Base-by-base conservation (phyloP, 2,888 invertebrate genomes). In the Charanyca ferruginea region DNA sequence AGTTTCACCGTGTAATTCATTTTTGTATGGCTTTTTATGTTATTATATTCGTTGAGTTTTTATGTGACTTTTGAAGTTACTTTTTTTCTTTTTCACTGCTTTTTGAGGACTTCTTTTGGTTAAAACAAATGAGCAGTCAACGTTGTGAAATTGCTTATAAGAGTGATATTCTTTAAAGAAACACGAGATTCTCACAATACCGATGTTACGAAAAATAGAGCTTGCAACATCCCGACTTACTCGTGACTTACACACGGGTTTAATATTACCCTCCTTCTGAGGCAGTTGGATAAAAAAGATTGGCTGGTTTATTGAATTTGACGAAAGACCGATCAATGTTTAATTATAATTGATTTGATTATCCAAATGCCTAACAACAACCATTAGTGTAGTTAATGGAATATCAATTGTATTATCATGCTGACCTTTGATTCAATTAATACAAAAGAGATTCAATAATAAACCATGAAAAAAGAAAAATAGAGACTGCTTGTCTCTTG, bases 11-110 rank as follows among this genome's bases (percentile, higher is more conserved):
- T 23, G 51, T 66, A 59, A 76, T 61, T 61, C 41, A 59, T 63
- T 76, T 60, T 57, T 60, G 7, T 62, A 60, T 35, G 49, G 54
- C 54, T 42, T 70, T 69, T 57, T 42, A 41, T 54, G n/a, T 42
- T 49, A 35, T 65, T 32, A 38, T 51, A 35, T 47, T 63, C 44
- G 42, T 62, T 23, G 20, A 23, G 35, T 1, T 28, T 55, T 54
- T 59, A 23, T 32, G 35, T n/a, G 9, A 22, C 20, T 60, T 42
- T 38, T 60, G 45, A 47, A 45, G n/a, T 47, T 16, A n/a, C 1
- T 51, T 62, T 60, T 61, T 38, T 59, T 52, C 48, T 2, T 61
- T 68, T 61, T 35, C 18, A 18, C 5, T 16, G 25, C 20, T 4
- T 53, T 60, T 48, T 47, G 22, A 45, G n/a, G 48, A 35, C 13